phyloP scores from a whole-genome alignment of 2,888 invertebrate genomes.

The Dexiosoma caninum region DNA sequence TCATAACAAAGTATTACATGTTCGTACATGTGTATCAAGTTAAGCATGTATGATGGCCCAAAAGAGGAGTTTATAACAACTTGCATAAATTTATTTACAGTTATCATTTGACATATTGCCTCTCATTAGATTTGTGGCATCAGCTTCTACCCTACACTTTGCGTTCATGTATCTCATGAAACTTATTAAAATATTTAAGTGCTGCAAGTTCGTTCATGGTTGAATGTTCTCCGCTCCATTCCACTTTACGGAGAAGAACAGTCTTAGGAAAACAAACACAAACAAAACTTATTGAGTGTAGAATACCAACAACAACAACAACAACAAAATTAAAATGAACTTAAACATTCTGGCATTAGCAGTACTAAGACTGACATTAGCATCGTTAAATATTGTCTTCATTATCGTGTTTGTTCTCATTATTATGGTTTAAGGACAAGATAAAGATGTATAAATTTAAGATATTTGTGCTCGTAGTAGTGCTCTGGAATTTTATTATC shows the following conservation, averaged over 20 bases:
- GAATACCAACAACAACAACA: conserved; percentile 17
- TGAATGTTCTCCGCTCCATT: neutral
- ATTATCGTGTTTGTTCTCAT: conserved; percentile 7
- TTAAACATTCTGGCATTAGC: conserved; percentile 41
- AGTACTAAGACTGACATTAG: conserved; percentile 1
- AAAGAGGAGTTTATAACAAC: neutral
- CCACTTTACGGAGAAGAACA: neutral
- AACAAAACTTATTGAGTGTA: conserved; percentile 23
- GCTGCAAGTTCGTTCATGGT: neutral
- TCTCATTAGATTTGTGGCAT: conserved; percentile 26
- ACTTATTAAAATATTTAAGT: neutral
- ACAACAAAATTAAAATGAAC: conserved; percentile 31
- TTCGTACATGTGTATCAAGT: neutral
- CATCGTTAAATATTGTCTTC: neutral
- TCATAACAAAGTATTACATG: conserved; percentile 40
- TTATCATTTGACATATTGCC: conserved; percentile 35
- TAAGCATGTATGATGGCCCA: neutral
- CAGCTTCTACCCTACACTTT: neutral
- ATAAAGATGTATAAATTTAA: conserved; percentile 23
- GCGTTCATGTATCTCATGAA: conserved; percentile 3
- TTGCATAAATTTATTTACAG: conserved; percentile 20
- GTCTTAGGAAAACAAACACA: conserved; percentile 33
- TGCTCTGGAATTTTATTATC: neutral
- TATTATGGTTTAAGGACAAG: conserved; percentile 21
- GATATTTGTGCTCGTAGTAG: neutral